Evolutionary conservation across 2,888 invertebrate genomes (phyloP).

Genomic region (Serrognathus titanus): DNA sequence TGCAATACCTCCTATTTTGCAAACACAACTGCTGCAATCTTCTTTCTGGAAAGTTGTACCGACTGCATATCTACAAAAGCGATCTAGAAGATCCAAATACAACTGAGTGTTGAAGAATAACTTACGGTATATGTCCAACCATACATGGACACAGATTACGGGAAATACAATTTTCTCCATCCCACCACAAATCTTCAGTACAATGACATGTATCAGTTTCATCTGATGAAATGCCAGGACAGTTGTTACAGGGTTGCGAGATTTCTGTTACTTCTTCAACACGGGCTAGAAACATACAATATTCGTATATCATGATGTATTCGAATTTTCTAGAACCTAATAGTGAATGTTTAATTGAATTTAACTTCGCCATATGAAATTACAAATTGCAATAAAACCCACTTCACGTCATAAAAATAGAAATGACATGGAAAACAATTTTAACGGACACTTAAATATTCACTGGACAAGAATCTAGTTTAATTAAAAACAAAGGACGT

Average conservation of each 20-base stretch:
- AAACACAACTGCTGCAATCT: conserved; percentile 76
- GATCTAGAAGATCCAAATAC: conserved; percentile 6
- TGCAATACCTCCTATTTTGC: conserved; percentile 69
- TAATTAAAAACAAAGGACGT: too few species aligned
- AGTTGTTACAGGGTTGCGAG: conserved; percentile 1
- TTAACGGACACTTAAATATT: too few species aligned
- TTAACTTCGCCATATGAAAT: too few species aligned
- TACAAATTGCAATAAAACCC: too few species aligned
- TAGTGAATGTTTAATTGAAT: too few species aligned
- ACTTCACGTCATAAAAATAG: too few species aligned
- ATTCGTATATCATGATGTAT: too few species aligned
- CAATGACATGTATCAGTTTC: conserved; percentile 52
- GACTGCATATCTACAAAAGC: conserved; percentile 60
- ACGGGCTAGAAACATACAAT: neutral
- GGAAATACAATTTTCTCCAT: conserved; percentile 70
- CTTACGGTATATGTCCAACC: conserved; percentile 61
- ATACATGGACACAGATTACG: conserved; percentile 76
- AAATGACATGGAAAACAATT: too few species aligned
- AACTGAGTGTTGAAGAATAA: conserved; percentile 18
- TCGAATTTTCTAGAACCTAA: too few species aligned
- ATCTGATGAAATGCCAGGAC: conserved; percentile 9
- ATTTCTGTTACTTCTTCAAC: too few species aligned
- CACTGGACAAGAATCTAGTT: too few species aligned
- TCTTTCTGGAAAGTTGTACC: conserved; percentile 68
- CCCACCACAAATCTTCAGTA: conserved; percentile 59